Evolutionary conservation across 2,888 invertebrate genomes (phyloP), one percentile per base, ranked within the genome.

Genomic region (Philopedon plagiatum): DNA sequence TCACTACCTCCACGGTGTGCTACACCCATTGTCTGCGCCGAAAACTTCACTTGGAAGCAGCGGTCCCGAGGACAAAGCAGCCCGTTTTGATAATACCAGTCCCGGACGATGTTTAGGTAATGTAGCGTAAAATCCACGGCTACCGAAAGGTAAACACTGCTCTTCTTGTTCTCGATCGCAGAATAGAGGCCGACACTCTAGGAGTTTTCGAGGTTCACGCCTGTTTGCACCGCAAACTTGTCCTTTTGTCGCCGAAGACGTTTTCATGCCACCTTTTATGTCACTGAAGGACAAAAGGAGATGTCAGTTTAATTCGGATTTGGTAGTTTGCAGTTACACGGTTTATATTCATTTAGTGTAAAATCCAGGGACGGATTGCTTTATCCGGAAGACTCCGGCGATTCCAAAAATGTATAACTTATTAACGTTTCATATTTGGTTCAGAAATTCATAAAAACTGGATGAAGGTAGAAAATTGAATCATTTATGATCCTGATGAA

Each of bases 41-140:
- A 15, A 11, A 15, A 19, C 1, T 57, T 19, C 21, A 19, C 34
- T 32, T 34, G 11, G 37, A 19, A 57, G 34, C 8, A 44, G 44
- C 19, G 41, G 18, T 18, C 46, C 8, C 41, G 21, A 41, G 56
- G 54, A 64, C 64, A 64, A 64, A 56, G 51, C 29, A 56, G 51
- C 29, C 64, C 13, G 29, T 19, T 21, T 8, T 56, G 64, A 54
- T 54, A 54, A 51, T 51, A 26, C 49, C 49, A n/a, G 39, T 37
- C 18, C 32, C 44, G 19, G 29, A 39, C 18, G 41, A 67, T 73
- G 73, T 73, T 73, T 58, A 49, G 60, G 63, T 73, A 73, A 73
- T 73, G 73, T 73, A 69, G 68, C 73, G 68, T 73, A 64, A 73
- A 73, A 68, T 69, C 73, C 60, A 26, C 73, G 58, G 60, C 67